Percentiles rank a stretch among this genome's conserved stretches.
Evolutionary conservation across 2,113 vertebrate genomes (phyloP).

Genomic region (Petroica traversi): DNA sequence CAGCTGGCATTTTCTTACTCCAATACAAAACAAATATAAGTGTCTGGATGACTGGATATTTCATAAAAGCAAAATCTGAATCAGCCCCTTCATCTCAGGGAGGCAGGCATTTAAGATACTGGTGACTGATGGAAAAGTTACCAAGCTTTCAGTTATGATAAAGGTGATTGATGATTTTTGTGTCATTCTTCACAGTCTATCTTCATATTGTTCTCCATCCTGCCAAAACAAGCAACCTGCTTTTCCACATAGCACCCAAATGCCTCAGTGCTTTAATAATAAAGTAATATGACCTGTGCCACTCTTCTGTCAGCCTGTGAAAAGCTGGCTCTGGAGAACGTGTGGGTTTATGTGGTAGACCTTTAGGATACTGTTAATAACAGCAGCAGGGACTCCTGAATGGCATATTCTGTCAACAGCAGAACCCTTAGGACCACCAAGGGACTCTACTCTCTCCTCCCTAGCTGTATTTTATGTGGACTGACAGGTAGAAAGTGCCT

Average conservation of each 20-base stretch:
- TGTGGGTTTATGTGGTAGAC: neutral
- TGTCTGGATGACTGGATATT: neutral
- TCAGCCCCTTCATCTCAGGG: neutral
- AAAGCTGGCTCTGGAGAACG: neutral
- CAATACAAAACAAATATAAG: neutral
- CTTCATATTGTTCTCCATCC: neutral
- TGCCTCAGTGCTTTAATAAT: neutral
- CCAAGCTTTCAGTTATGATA: neutral
- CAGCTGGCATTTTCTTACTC: neutral
- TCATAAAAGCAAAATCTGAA: neutral
- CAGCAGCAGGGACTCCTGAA: neutral
- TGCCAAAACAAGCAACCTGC: neutral
- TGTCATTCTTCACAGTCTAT: neutral
- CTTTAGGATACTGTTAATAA: neutral
- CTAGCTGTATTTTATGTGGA: neutral
- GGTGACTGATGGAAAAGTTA: neutral
- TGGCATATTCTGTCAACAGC: neutral
- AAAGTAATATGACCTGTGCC: neutral
- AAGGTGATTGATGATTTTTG: constrained; percentile 32
- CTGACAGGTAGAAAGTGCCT: neutral
- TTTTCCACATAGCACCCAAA: neutral
- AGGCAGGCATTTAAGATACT: neutral
- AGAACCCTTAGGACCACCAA: neutral
- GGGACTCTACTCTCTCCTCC: neutral
- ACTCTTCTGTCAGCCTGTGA: neutral